Evolutionary conservation across 2,113 vertebrate species (phyloP), one percentile per base, ranked within the genome.

Genomic region (Bucco capensis): DNA sequence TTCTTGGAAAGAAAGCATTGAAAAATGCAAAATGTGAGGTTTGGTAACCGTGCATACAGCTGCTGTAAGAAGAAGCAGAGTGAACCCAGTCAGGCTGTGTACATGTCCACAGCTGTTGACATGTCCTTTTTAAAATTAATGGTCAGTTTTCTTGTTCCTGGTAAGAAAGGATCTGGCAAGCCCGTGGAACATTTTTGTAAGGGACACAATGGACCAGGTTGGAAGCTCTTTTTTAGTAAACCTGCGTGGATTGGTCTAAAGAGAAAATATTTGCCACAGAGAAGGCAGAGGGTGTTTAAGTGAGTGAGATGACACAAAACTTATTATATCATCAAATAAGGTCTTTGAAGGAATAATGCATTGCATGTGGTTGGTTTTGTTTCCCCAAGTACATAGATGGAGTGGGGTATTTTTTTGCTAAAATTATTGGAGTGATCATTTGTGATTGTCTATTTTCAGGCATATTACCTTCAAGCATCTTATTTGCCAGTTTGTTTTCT

Each of bases 121-220:
- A 14, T 38, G 66, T 79, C 57, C 64, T 83, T 73, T 89, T 37
- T 58, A 53, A 71, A 93, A 83, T 42, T 19, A 61, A 60, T 66
- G 25, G 69, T 73, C 93, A 66, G 19, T 89, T 95, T 42, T 46
- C 56, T 88, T 64, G 14, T 66, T 95, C 47, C 44, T 27, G 9
- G 53, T 89, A 77, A 86, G 75, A 54, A 80, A 75, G 78, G 61
- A 42, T 69, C 84, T 86, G 86, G 61, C 62, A 69, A 73, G 53
- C 77, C 65, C 79, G 46, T 90, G 83, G 82, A 96, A 95, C 87
- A 64, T 91, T 96, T 80, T 96, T 94, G 84, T 88, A 72, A 89
- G 92, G 67, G 90, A 93, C 54, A 46, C 10, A 62, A 14, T 96
- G 88, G 89, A 94, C 84, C 62, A 19, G 25, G 33, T 61, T 94